Conservation (phyloP, 2,113 vertebrate genomes). For the Bos indicus region DNA sequence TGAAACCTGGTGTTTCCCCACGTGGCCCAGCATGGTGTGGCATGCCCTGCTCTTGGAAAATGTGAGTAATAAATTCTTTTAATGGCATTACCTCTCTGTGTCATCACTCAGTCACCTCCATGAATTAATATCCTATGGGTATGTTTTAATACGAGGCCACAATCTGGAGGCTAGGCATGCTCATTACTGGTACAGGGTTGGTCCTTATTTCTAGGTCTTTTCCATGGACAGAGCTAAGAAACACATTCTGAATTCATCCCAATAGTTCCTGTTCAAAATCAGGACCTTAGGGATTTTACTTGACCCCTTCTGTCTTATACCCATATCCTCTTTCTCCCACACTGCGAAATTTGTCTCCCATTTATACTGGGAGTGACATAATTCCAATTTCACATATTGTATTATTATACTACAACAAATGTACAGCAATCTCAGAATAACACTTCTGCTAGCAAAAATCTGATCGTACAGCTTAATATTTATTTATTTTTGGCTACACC, state of each 20-base stretch:
- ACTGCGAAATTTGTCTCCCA: background rate
- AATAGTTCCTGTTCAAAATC: background rate
- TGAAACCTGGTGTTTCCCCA: background rate
- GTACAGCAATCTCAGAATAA: background rate
- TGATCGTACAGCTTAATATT: background rate
- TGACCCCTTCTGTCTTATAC: background rate
- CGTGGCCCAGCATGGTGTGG: background rate
- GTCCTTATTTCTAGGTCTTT: background rate
- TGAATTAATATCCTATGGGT: background rate
- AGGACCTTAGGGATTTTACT: background rate
- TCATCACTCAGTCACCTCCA: background rate
- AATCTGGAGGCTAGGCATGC: background rate
- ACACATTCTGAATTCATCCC: background rate
- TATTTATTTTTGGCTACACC: background rate
- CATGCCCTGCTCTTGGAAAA: background rate
- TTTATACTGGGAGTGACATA: background rate
- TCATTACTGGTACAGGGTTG: background rate
- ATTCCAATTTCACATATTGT: background rate
- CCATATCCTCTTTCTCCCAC: background rate
- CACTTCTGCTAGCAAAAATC: background rate
- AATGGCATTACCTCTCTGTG: background rate
- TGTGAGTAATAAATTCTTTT: background rate
- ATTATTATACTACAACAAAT: background rate
- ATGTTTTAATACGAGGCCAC: background rate
- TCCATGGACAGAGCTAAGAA: background rate